Evolutionary conservation across 2,888 invertebrate species (phyloP).

Genomic region (Mesoligia furuncula): DNA sequence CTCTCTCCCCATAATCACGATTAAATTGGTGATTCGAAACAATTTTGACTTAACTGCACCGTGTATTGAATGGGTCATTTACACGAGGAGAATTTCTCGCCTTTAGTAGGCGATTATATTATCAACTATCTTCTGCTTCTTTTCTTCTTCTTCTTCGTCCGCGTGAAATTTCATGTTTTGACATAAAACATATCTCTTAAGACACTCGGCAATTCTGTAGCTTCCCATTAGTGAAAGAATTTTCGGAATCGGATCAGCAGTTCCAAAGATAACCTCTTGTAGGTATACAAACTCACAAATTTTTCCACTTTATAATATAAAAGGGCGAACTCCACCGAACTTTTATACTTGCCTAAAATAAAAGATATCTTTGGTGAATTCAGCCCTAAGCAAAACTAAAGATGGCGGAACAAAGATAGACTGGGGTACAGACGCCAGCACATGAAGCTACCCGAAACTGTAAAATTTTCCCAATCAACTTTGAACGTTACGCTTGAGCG

Average conservation of each 20-base stretch:
- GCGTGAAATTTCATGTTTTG: neutral
- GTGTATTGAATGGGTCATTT: slow-evolving; percentile 15
- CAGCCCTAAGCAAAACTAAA: neutral
- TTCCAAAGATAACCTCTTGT: neutral
- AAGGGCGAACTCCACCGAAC: neutral
- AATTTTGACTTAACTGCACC: slow-evolving; percentile 52
- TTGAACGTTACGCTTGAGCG: no score
- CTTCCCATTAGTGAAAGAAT: neutral
- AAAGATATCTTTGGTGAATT: neutral
- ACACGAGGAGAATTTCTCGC: slow-evolving; percentile 1
- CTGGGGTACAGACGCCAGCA: no score
- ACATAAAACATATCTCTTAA: neutral
- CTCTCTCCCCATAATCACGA: slow-evolving; percentile 47
- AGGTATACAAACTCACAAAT: neutral
- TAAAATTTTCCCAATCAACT: no score
- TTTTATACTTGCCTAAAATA: neutral
- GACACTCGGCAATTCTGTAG: neutral
- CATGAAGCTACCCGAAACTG: no score
- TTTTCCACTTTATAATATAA: neutral
- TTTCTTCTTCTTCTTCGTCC: no score
- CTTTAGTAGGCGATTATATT: neutral
- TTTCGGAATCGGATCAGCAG: neutral
- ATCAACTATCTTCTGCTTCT: neutral
- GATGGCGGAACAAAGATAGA: neutral
- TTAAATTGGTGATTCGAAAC: slow-evolving; percentile 61